A percentile compares a stretch with the other conserved stretches of the same genome.
Conservation (phyloP, 2,797 vertebrate genomes). For the Echiichthys vipera region DNA sequence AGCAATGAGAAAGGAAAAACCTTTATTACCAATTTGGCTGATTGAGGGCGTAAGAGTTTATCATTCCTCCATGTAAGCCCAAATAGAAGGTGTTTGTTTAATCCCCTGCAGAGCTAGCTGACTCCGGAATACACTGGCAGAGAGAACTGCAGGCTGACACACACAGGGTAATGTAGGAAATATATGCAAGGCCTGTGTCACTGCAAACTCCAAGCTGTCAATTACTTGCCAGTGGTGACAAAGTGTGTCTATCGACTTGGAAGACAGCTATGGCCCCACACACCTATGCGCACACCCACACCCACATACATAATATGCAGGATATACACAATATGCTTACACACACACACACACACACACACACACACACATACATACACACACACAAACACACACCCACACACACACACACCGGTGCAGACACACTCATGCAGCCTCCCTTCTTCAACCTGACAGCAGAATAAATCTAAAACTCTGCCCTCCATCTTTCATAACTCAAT, state of each 20-base stretch:
- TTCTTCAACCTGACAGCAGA: conserved; percentile 71
- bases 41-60: conserved; percentile 64
- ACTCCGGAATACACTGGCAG: conserved; percentile 63
- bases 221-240: conserved; percentile 79
- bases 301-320: background rate
- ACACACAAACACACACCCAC: conserved; percentile 10
- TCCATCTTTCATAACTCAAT: conserved; percentile 69
- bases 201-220: conserved; percentile 81
- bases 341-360: conserved; percentile 9
- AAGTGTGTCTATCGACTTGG: conserved; percentile 75
- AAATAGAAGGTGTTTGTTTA: conserved; percentile 75
- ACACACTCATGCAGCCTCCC: conserved; percentile 20
- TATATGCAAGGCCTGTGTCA: conserved; percentile 82
- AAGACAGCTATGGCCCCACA: conserved; percentile 72
- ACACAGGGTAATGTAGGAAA: conserved; percentile 76
- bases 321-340: background rate
- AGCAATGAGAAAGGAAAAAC: conserved; percentile 30
- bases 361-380: conserved; percentile 3
- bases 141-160: conserved; percentile 60
- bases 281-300: conserved; percentile 27
- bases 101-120: conserved; percentile 67
- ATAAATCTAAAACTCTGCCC: conserved; percentile 73
- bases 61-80: conserved; percentile 58
- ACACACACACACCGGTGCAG: conserved; percentile 3
- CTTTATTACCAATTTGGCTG: conserved; percentile 63